A percentile compares a stretch with the other conserved stretches of the same genome.
phyloP scores from a whole-genome alignment of 2,888 invertebrate genomes.

The Leptopilina myrica region DNA sequence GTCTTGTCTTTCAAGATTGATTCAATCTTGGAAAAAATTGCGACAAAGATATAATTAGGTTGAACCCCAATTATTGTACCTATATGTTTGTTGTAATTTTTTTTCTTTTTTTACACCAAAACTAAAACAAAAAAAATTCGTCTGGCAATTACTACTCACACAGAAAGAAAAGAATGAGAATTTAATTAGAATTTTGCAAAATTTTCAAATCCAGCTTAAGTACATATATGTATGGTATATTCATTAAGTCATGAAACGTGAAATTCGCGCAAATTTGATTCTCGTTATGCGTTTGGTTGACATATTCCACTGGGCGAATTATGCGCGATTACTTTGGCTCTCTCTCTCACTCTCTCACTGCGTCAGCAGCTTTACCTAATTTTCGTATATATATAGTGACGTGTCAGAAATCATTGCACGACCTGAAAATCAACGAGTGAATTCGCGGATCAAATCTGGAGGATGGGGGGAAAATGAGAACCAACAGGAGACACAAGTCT shows the following conservation, averaged over 20 bases:
- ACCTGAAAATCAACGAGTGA: constrained; percentile 18
- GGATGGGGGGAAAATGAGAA: background rate
- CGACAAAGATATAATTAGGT: no score
- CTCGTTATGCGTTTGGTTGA: constrained; percentile 16
- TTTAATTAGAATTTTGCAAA: no score
- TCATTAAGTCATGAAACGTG: constrained; percentile 27
- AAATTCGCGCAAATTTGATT: constrained; percentile 31
- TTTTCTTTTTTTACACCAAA: no score
- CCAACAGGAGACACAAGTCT: background rate
- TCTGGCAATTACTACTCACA: no score
- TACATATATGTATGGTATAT: background rate
- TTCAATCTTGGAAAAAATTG: no score
- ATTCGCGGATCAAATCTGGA: background rate
- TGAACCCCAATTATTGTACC: no score
- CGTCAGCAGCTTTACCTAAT: constrained; percentile 24
- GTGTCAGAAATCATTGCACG: constrained; percentile 24
- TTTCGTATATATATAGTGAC: background rate
- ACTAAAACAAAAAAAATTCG: no score
- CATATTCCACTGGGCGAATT: background rate
- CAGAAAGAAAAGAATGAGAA: no score
- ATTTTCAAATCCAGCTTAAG: no score
- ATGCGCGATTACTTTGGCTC: constrained; percentile 16
- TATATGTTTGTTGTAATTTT: no score
- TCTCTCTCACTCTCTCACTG: background rate
- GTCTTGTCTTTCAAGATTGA: no score